Percentiles rank a stretch among this genome's conserved stretches.
Evolutionary conservation across 2,113 vertebrate genomes (phyloP).

Genomic region (Mystacornis crossleyi): DNA sequence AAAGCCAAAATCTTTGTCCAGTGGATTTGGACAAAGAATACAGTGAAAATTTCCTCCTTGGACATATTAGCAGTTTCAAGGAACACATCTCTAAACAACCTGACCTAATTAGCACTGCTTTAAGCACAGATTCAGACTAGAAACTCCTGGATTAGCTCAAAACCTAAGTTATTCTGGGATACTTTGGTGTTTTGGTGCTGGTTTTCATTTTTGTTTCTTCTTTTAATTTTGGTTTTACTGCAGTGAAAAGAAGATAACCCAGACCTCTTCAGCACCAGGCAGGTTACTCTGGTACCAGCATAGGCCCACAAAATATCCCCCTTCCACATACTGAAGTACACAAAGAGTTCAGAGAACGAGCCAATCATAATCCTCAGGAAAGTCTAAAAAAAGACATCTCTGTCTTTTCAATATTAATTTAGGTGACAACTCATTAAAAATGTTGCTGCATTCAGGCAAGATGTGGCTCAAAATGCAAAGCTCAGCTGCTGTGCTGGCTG

Average conservation of each 20-base stretch:
- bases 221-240: background rate
- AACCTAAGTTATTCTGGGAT: background rate
- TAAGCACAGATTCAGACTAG: background rate
- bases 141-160: background rate
- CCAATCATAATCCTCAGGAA: background rate
- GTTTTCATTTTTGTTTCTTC: no score
- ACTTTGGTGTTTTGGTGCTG: background rate
- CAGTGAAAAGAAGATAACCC: background rate
- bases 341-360: background rate
- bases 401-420: background rate
- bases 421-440: background rate
- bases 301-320: fast-evolving
- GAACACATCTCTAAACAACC: background rate
- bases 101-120: background rate
- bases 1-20: background rate
- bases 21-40: background rate
- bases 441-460: background rate
- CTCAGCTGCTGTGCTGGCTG: background rate
- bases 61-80: background rate
- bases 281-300: background rate
- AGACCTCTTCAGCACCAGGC: background rate
- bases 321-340: background rate
- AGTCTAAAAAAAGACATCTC: background rate
- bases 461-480: background rate
- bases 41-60: background rate